These are phyloP conservation scores for Podarcis cretensis DNA, from an alignment of 2,113 vertebrate species.

Conservation along the genomic window DNA sequence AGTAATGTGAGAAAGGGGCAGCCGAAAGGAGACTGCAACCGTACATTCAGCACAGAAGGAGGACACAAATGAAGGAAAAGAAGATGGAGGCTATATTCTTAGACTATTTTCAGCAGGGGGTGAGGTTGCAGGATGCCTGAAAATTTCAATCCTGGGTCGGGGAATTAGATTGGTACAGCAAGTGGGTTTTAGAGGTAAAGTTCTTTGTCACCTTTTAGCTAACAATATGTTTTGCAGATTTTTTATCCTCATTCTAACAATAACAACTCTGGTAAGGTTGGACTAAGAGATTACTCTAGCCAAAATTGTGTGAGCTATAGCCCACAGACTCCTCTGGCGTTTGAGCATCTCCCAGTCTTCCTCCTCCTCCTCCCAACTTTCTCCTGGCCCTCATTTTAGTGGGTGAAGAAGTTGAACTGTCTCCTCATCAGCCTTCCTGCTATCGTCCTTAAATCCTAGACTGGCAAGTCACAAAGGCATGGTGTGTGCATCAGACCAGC, in stretches of 20 bases:
- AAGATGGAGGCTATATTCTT: neutral
- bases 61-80: neutral
- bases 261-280: neutral
- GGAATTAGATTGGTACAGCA: neutral
- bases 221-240: neutral
- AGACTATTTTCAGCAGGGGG: neutral
- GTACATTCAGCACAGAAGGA: neutral
- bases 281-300: neutral
- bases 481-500: neutral
- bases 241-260: neutral
- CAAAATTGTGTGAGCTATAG: neutral
- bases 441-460: neutral
- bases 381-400: neutral
- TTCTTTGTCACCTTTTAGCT: neutral
- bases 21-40: neutral
- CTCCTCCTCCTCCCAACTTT: neutral
- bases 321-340: neutral
- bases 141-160: neutral
- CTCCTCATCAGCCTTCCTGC: neutral
- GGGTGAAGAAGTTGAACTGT: neutral
- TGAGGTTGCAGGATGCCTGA: neutral
- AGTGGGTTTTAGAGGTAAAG: neutral
- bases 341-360: neutral
- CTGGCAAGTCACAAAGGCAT: neutral
- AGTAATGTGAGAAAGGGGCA: neutral